These are phyloP conservation scores for Tyria jacobaeae DNA, from an alignment of 2,888 invertebrate genomes.

Conservation along the genomic window DNA sequence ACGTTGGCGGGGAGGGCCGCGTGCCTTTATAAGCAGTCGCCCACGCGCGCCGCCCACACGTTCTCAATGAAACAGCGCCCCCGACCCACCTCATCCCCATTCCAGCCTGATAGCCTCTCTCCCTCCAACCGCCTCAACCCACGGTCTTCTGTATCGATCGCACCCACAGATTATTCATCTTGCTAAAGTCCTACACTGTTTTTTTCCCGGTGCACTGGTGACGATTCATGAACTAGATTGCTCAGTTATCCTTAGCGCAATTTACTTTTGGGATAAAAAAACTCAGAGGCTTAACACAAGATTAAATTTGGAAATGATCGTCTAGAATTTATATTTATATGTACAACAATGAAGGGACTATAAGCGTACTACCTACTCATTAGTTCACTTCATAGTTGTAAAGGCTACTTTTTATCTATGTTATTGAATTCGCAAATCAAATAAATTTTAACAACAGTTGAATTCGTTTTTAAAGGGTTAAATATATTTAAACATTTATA, in stretches of 20 bases:
- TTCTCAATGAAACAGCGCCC: constrained; percentile 88
- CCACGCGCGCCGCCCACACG: constrained; percentile 88
- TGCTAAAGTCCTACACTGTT: constrained; percentile 69
- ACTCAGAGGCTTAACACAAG: too few species aligned
- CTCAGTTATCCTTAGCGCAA: not conserved
- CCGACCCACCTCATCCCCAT: constrained; percentile 54
- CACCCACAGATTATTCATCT: constrained; percentile 82
- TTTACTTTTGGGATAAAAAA: too few species aligned
- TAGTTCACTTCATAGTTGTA: too few species aligned
- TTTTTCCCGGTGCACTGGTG: constrained; percentile 45
- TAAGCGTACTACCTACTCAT: constrained; percentile 9
- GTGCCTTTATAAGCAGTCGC: constrained; percentile 81
- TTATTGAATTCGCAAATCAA: too few species aligned
- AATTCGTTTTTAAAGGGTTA: too few species aligned
- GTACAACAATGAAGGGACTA: constrained; percentile 14
- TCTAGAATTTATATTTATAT: constrained; percentile 11
- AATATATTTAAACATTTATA: too few species aligned
- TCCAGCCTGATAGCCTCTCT: constrained; percentile 50
- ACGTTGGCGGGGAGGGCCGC: constrained; percentile 69
- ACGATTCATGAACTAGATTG: constrained; percentile 26
- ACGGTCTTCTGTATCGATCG: constrained; percentile 79
- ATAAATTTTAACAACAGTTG: too few species aligned
- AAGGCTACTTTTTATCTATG: not conserved
- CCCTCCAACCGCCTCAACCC: constrained; percentile 58
- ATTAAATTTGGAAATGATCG: constrained; percentile 38